Conservation (phyloP, 2,888 invertebrate genomes). For the Nomada flava region DNA sequence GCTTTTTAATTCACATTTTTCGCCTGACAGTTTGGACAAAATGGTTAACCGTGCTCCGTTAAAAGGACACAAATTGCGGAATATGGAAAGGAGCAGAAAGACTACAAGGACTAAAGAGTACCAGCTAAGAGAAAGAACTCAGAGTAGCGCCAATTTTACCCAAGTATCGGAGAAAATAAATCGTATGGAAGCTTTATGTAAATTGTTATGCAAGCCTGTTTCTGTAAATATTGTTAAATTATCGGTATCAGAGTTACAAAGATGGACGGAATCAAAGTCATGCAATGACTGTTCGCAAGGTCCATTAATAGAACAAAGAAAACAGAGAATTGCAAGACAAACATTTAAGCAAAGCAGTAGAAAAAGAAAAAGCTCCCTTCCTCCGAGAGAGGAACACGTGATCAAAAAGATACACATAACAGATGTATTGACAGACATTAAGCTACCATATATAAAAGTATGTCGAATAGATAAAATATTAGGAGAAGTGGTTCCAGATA, state of each 20-base stretch:
- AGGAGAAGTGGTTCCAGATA: background rate
- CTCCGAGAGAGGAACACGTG: background rate
- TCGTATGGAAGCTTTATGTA: background rate
- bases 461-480: conserved; percentile 29
- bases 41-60: background rate
- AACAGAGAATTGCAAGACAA: background rate
- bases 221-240: conserved; percentile 34
- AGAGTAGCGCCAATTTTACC: background rate
- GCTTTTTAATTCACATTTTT: background rate
- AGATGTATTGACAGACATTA: background rate
- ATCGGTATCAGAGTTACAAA: background rate
- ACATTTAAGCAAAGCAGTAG: background rate
- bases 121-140: background rate
- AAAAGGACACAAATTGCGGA: too few relatives aligned
- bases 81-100: too few relatives aligned
- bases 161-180: background rate
- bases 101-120: background rate
- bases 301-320: background rate
- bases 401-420: background rate
- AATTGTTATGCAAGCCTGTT: conserved; percentile 40
- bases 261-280: background rate
- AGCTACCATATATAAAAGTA: conserved; percentile 24
- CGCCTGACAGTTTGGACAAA: background rate
- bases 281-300: background rate
- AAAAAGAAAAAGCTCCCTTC: background rate